phyloP scores from a whole-genome alignment of 2,888 invertebrate species.

The Tipula unca region DNA sequence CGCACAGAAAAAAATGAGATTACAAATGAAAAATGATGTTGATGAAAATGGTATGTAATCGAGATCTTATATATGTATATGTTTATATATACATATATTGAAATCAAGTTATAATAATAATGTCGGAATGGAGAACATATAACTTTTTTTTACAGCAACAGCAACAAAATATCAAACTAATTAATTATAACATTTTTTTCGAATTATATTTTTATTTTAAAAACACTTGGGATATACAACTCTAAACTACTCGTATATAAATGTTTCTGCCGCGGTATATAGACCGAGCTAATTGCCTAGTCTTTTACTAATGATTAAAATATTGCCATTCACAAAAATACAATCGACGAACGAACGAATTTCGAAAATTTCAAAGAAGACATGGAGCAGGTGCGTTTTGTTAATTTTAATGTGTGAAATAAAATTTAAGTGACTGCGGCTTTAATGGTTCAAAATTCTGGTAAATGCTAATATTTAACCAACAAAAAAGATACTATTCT shows the following conservation, averaged over 20 bases:
- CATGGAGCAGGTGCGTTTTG: neutral
- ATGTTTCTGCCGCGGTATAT: neutral
- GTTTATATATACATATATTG: neutral
- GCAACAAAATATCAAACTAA: neutral
- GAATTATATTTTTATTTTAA: neutral
- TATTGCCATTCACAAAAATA: neutral
- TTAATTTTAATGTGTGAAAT: neutral
- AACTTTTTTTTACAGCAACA: neutral
- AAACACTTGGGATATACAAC: neutral
- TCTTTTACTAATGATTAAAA: neutral
- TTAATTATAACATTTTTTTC: neutral
- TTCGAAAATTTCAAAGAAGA: neutral
- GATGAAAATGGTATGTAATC: conserved; percentile 14
- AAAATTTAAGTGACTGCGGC: neutral
- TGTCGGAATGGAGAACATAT: neutral
- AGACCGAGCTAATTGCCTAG: neutral
- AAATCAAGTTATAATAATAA: conserved; percentile 8
- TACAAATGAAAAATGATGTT: conserved; percentile 14
- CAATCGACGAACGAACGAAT: neutral
- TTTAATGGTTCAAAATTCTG: too few species aligned
- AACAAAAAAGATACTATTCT: too few species aligned
- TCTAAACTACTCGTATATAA: neutral
- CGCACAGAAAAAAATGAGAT: conserved; percentile 8
- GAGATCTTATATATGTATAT: neutral
- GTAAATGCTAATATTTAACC: too few species aligned